phyloP scores from a whole-genome alignment of 2,888 invertebrate genomes.

The Phaedon cochleariae region DNA sequence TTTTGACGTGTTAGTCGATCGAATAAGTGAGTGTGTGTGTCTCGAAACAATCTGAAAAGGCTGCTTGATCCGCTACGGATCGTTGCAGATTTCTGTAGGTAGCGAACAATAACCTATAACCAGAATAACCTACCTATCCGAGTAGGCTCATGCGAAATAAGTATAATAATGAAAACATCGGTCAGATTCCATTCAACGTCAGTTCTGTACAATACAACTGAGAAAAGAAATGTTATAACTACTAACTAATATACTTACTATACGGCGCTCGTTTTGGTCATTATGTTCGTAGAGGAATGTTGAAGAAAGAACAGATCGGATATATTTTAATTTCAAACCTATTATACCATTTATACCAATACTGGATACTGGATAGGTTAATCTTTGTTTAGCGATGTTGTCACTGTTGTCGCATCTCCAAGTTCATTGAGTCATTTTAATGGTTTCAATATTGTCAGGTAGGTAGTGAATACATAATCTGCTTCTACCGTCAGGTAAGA shows the following conservation, averaged over 20 bases:
- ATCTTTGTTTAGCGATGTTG: background rate
- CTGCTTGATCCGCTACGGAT: background rate
- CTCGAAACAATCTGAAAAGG: background rate
- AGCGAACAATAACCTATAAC: background rate
- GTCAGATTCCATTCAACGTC: too few species aligned
- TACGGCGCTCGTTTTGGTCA: constrained; percentile 14
- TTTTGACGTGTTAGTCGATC: constrained; percentile 43
- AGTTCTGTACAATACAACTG: too few species aligned
- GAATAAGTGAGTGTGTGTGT: constrained; percentile 8
- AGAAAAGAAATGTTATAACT: too few species aligned
- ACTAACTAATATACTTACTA: too few species aligned
- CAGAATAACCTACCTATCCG: background rate
- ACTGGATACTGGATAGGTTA: background rate
- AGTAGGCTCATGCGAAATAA: constrained; percentile 11
- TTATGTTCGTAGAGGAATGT: constrained; percentile 20
- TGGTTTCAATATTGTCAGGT: too few species aligned
- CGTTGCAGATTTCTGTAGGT: constrained; percentile 2
- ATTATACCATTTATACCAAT: too few species aligned
- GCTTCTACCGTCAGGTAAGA: too few species aligned
- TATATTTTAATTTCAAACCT: constrained; percentile 15
- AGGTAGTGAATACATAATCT: too few species aligned
- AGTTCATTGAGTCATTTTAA: too few species aligned
- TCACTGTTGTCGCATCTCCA: too few species aligned
- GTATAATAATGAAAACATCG: constrained; percentile 30
- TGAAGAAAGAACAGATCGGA: constrained; percentile 15